A percentile compares a stretch with the other conserved stretches of the same genome.
phyloP scores from a whole-genome alignment of 2,113 vertebrate genomes.

The Macrotus californicus region DNA sequence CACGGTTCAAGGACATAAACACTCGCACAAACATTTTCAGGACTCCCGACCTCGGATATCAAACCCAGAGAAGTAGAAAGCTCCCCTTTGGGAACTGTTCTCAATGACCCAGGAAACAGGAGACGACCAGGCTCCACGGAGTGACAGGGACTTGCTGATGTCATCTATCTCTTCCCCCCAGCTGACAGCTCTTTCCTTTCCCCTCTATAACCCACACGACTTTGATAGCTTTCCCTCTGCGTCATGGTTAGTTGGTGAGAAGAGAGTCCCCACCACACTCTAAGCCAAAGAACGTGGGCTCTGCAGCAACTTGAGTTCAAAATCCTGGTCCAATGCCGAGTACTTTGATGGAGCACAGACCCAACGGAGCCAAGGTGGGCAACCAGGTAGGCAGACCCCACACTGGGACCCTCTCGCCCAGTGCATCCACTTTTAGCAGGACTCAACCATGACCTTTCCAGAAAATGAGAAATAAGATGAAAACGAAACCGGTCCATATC shows the following conservation, averaged over 20 bases:
- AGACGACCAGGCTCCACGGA: accelerated
- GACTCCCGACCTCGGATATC: neutral
- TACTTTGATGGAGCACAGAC: accelerated
- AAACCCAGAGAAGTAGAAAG: accelerated
- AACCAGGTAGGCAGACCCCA: neutral
- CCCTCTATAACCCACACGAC: neutral
- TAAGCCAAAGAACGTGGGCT: neutral
- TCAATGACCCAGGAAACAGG: neutral
- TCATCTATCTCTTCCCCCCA: slow-evolving; percentile 24
- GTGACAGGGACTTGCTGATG: neutral
- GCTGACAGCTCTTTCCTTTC: neutral
- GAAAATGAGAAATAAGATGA: neutral
- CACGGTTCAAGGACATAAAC: neutral
- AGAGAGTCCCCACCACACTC: neutral
- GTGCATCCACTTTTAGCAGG: neutral
- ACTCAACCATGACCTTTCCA: neutral
- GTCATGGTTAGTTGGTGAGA: neutral
- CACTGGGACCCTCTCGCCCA: neutral
- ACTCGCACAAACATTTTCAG: neutral
- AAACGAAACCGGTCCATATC: neutral
- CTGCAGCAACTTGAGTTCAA: neutral
- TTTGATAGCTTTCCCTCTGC: neutral
- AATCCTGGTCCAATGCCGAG: too few species aligned
- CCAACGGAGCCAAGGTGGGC: neutral
- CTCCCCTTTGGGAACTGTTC: neutral